Evolutionary conservation across 2,797 vertebrate species (phyloP).

Genomic region (Podargus strigoides): DNA sequence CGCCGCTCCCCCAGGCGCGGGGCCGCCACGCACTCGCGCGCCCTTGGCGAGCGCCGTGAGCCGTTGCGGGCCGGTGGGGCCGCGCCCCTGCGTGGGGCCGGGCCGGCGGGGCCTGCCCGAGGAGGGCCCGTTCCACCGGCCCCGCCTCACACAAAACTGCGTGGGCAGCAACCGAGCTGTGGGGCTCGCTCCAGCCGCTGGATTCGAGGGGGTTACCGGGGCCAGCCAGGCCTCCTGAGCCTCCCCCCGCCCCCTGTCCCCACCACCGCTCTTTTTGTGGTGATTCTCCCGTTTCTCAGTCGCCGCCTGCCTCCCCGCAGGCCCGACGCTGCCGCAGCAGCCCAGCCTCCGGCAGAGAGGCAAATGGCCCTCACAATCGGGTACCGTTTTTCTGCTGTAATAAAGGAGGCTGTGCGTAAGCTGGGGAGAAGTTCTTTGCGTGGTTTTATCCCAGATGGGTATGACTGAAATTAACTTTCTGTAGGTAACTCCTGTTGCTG

Average conservation of each 20-base stretch:
- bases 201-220: neutral
- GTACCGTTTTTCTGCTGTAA: rapidly evolving
- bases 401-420: neutral
- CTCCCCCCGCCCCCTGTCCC: too few species aligned
- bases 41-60: neutral
- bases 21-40: neutral
- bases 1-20: too few species aligned
- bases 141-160: neutral
- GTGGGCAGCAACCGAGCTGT: neutral
- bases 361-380: too few species aligned
- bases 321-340: neutral
- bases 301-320: neutral
- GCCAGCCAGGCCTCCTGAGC: neutral
- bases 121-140: neutral
- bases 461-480: neutral
- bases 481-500: neutral
- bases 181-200: rapidly evolving
- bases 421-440: neutral
- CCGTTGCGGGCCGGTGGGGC: neutral
- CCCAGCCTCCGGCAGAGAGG: neutral
- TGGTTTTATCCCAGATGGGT: neutral
- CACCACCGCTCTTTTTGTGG: neutral
- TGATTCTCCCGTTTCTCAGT: rapidly evolving
- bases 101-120: neutral
- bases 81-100: neutral